A percentile compares a stretch with the other conserved stretches of the same genome.
Evolutionary conservation across 2,888 invertebrate genomes (phyloP).

Genomic region (Spodoptera exigua): DNA sequence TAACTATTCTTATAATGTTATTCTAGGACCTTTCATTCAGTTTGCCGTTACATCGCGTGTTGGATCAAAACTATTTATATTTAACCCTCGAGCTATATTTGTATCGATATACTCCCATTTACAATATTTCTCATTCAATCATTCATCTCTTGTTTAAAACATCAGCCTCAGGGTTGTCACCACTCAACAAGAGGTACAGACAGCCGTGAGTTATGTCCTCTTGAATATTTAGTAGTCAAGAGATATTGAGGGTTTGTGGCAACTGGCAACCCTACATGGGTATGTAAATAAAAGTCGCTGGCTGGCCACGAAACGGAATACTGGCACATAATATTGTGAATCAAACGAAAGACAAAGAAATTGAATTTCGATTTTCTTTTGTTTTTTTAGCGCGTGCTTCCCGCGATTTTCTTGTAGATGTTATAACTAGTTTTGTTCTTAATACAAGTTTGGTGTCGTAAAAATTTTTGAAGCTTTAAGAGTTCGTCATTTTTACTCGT

Average conservation of each 20-base stretch:
- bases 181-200: slow-evolving; percentile 51
- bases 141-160: slow-evolving; percentile 67
- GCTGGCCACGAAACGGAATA: slow-evolving; percentile 39
- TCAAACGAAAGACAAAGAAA: slow-evolving; percentile 30
- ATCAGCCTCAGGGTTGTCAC: slow-evolving; percentile 64
- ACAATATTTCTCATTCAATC: slow-evolving; percentile 63
- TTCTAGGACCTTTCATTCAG: background rate
- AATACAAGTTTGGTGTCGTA: background rate
- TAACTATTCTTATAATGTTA: background rate
- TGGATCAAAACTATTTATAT: slow-evolving; percentile 1
- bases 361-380: slow-evolving; percentile 32
- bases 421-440: background rate
- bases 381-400: slow-evolving; percentile 7
- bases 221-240: slow-evolving; percentile 74
- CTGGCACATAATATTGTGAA: slow-evolving; percentile 34
- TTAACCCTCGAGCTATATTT: slow-evolving; percentile 9
- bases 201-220: slow-evolving; percentile 66
- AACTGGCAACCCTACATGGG: slow-evolving; percentile 37
- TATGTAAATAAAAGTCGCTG: slow-evolving; percentile 44
- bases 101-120: slow-evolving; percentile 36
- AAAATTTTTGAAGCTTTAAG: too few species aligned
- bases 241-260: slow-evolving; percentile 51
- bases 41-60: slow-evolving; percentile 10
- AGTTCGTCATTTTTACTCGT: too few species aligned
- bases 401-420: background rate